Evolutionary conservation across 2,888 invertebrate genomes (phyloP), one percentile per base, ranked within the genome.

Genomic region (Drosophila seclusa): DNA sequence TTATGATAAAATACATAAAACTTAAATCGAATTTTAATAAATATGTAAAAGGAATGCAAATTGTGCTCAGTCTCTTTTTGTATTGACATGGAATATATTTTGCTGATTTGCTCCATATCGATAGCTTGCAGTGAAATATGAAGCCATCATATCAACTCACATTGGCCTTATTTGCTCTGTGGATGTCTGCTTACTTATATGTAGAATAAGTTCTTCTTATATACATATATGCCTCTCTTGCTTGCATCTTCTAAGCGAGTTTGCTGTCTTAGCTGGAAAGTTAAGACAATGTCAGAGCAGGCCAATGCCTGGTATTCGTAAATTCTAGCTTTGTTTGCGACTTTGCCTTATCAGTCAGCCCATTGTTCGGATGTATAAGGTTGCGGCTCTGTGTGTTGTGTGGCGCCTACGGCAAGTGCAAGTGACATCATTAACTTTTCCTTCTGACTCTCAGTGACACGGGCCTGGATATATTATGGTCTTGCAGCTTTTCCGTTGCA

Each of bases 391-490:
- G 27, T 49, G 49, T 49, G 49, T 38, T 68, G 67, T 61, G 68
- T 24, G 38, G 24, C 38, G 73, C 75, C 80, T 71, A 64, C 52
- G 76, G 74, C 88, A 77, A 87, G 80, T 85, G 91, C 88, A 80
- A 78, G 80, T 90, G 91, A 87, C 91, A 90, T 90, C 87, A 90
- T 87, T 87, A 89, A 89, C 80, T 87, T 87, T 90, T 82, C 68
- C 73, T 67, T 74, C 72, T 29, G 55, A 38, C 55, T 53, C 58
- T 67, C 52, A 59, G 36, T 31, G 65, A 65, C 57, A 50, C 55
- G 45, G 55, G 27, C 67, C 57, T 68, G 77, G 66, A 70, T 74
- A 69, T 65, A 74, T 77, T 77, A 67, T 80, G 71, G 76, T 71
- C 62, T 66, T 76, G 69, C 83, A 70, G 42, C 61, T 55, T 67